phyloP scores from a whole-genome alignment of 2,113 vertebrate species.

The Macheiramphus alcinus region DNA sequence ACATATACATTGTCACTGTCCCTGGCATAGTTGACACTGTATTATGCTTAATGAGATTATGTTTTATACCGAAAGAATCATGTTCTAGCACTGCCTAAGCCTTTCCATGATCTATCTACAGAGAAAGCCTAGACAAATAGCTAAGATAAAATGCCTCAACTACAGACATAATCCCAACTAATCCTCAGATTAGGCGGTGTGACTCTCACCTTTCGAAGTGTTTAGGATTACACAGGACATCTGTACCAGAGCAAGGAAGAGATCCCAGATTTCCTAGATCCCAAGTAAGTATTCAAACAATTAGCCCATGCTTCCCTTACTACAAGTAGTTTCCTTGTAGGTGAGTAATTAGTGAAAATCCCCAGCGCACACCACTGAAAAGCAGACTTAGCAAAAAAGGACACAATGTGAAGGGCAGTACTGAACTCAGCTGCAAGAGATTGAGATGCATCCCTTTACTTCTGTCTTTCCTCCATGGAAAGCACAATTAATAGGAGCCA shows the following conservation, averaged over 20 bases:
- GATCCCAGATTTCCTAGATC: neutral
- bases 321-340: neutral
- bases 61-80: neutral
- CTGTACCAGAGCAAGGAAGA: neutral
- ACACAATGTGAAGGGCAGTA: neutral
- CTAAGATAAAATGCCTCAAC: neutral
- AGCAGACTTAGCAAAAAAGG: neutral
- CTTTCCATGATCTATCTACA: neutral
- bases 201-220: neutral
- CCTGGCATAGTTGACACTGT: accelerated
- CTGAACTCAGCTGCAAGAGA: neutral
- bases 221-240: neutral
- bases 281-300: neutral
- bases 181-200: accelerated
- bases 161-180: neutral
- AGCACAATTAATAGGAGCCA: neutral
- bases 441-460: neutral
- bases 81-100: neutral
- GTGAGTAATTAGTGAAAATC: neutral
- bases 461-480: neutral
- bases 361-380: neutral
- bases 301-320: neutral
- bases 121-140: neutral
- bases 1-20: neutral
- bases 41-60: neutral